Base-by-base conservation (phyloP, 2,797 vertebrate genomes). In the Acanthurus tractus region DNA sequence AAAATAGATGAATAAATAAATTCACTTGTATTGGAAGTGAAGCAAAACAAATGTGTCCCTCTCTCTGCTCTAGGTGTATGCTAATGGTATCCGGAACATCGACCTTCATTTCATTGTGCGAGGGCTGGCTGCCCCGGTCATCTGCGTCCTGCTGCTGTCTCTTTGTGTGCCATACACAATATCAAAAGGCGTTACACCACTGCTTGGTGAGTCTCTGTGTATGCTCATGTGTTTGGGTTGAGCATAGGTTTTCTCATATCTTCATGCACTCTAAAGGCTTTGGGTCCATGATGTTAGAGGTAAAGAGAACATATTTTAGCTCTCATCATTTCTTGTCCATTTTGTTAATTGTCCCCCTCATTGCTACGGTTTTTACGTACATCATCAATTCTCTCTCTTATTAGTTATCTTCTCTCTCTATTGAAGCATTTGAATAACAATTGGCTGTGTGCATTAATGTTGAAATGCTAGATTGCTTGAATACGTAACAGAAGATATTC, bases 51-150 rank as follows among this genome's bases (percentile, higher is more conserved):
- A 44, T 15, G 20, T 29, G 9, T 54, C 6, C 76, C 48, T 44
- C 63, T 13, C 4, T 15, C 34, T 56, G 18, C 55, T 69, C 68
- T 55, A 99, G 97, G 97, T 99, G 25, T 99, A 99, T 36, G 98
- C 98, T 73, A 99, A 99, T 25, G 98, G 98, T 15, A 98, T 99
- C 88, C 95, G 98, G 61, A 98, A 99, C 93, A 99, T 99, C 50
- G 97, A 99, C 87, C 96, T 99, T 48, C 95, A 97, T 80, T 99
- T 98, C 89, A 99, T 99, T 78, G 94, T 98, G 81, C 94, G 94
- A 9, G 96, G 97, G 66, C 93, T 99, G 91, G 98, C 97, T 4
- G 96, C 97, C 1, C 98, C 98, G 0, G 97, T 99, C 45, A 98
- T 99, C 81, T 96, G 96, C 3, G 96, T 97, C 82, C 93, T 99